phyloP scores from a whole-genome alignment of 2,888 invertebrate species.

The Amphimallon solstitiale region DNA sequence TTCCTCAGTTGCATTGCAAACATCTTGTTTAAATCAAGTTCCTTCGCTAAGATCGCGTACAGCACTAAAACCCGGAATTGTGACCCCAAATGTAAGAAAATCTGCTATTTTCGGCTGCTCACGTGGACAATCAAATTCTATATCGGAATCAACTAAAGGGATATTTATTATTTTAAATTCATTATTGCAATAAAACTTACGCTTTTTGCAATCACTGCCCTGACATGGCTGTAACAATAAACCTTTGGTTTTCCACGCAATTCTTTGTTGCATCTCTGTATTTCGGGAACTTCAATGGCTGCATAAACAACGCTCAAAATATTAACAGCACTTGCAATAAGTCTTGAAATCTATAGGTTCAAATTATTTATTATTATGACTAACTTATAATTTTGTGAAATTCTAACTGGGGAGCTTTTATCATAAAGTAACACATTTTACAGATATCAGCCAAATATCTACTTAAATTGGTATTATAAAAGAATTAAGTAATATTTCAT shows the following conservation, averaged over 20 bases:
- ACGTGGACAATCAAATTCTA: conserved; percentile 34
- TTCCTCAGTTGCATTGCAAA: conserved; percentile 54
- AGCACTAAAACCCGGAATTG: conserved; percentile 58
- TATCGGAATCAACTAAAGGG: conserved; percentile 43
- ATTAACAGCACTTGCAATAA: too few relatives aligned
- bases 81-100: conserved; percentile 57
- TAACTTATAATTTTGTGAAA: too few relatives aligned
- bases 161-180: conserved; percentile 22
- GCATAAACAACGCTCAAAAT: too few relatives aligned
- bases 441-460: too few relatives aligned
- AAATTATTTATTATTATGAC: too few relatives aligned
- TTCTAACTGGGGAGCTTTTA: too few relatives aligned
- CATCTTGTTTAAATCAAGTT: conserved; percentile 59
- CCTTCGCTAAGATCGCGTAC: conserved; percentile 55
- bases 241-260: conserved; percentile 67
- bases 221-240: conserved; percentile 71
- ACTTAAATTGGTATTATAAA: too few relatives aligned
- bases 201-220: conserved; percentile 57
- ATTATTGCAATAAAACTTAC: conserved; percentile 44
- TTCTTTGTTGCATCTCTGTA: conserved; percentile 58
- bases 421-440: too few relatives aligned
- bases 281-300: conserved; percentile 61
- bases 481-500: too few relatives aligned
- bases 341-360: too few relatives aligned
- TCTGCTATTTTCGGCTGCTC: conserved; percentile 50